Percentiles rank a stretch among this genome's conserved stretches.
Evolutionary conservation across 1,140 invertebrate species (phyloP).

Genomic region (Hyles euphorbiae): DNA sequence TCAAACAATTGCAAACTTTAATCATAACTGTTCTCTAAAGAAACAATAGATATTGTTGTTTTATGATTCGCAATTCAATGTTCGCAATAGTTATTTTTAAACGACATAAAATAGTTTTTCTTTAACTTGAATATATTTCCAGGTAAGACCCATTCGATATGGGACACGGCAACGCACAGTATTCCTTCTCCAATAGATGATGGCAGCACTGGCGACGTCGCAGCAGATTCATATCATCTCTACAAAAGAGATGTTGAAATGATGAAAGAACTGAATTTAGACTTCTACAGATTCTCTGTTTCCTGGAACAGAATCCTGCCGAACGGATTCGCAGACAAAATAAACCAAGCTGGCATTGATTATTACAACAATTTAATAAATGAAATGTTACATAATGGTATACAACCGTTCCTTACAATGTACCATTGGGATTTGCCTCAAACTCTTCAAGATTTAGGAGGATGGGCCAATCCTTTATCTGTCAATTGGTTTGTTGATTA

Average conservation of each 20-base stretch:
- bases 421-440: conserved; percentile 82
- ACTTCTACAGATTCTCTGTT: conserved; percentile 80
- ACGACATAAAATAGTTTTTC: neutral
- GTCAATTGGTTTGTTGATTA: conserved; percentile 79
- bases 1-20: no score
- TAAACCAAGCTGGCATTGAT: conserved; percentile 76
- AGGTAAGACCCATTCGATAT: conserved; percentile 76
- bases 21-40: no score
- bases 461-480: conserved; percentile 79
- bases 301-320: conserved; percentile 81
- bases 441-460: conserved; percentile 77
- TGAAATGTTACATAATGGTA: conserved; percentile 68
- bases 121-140: conserved; percentile 15
- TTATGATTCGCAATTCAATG: no score
- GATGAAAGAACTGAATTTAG: conserved; percentile 61
- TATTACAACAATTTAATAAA: conserved; percentile 80
- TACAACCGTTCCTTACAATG: conserved; percentile 77
- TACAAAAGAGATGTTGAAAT: conserved; percentile 69
- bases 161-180: conserved; percentile 73
- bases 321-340: conserved; percentile 70
- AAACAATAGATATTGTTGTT: no score
- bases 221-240: conserved; percentile 48
- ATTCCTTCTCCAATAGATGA: conserved; percentile 71
- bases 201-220: conserved; percentile 64
- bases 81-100: no score